Evolutionary conservation across 2,888 invertebrate species (phyloP).

Genomic region (Pandemis heparana): DNA sequence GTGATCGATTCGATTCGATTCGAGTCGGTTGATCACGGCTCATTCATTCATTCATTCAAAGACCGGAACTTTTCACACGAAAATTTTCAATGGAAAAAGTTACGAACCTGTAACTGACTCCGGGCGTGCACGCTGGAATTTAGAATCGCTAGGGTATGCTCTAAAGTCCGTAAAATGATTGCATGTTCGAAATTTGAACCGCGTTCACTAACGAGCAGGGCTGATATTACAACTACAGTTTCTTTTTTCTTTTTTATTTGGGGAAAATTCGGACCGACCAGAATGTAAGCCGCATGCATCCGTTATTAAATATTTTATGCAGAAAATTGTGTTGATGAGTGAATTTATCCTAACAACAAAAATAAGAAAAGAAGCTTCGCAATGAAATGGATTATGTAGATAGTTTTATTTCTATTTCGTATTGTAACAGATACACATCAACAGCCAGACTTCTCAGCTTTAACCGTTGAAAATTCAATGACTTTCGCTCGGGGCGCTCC

Average conservation of each 20-base stretch:
- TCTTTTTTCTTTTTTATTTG: not conserved
- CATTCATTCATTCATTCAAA: constrained; percentile 34
- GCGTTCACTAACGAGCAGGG: not conserved
- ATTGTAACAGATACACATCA: constrained; percentile 20
- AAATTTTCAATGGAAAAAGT: constrained; percentile 39
- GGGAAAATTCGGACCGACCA: constrained; percentile 28
- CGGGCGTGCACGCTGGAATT: constrained; percentile 4
- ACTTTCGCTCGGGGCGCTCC: constrained; percentile 35
- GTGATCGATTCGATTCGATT: not conserved
- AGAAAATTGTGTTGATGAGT: too few relatives aligned
- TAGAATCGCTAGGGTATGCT: not conserved
- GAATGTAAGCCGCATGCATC: not conserved
- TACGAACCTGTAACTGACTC: constrained; percentile 17
- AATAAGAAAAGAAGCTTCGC: too few relatives aligned
- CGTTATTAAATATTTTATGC: too few relatives aligned
- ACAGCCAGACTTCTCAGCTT: constrained; percentile 23
- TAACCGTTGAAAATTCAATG: constrained; percentile 42
- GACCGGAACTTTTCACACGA: constrained; percentile 38
- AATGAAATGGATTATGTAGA: too few relatives aligned
- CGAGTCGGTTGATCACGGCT: not conserved
- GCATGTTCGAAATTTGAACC: not conserved
- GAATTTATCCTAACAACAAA: too few relatives aligned
- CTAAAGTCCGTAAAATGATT: not conserved
- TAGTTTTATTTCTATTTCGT: not conserved
- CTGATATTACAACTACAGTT: not conserved